Evolutionary conservation across 2,888 invertebrate genomes (phyloP).

Genomic region (Graphium colonna): DNA sequence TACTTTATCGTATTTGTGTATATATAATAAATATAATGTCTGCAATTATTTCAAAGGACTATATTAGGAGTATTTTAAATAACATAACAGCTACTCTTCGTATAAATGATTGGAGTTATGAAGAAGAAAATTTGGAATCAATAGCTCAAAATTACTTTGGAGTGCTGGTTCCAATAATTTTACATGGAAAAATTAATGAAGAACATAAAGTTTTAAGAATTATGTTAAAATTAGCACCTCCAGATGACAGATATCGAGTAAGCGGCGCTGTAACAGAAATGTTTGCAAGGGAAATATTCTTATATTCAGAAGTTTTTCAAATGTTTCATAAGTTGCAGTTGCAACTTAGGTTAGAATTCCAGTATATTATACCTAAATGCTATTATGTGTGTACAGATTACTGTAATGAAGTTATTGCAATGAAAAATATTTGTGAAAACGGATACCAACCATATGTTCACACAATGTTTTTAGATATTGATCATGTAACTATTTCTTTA

Average conservation of each 20-base stretch:
- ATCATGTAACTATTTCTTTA: constrained; percentile 51
- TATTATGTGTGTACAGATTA: constrained; percentile 51
- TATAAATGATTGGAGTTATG: constrained; percentile 38
- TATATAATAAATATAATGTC: constrained; percentile 9
- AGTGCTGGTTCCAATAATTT: constrained; percentile 50
- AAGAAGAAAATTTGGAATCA: constrained; percentile 43
- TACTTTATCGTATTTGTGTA: too few relatives aligned
- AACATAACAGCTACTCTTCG: constrained; percentile 24
- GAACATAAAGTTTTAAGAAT: constrained; percentile 37
- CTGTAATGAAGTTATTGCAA: constrained; percentile 57
- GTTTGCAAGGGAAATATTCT: constrained; percentile 60
- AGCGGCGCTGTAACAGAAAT: constrained; percentile 62
- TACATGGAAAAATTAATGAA: constrained; percentile 39
- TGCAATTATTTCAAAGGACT: constrained; percentile 20
- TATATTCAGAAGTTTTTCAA: constrained; percentile 50
- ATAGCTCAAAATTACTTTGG: constrained; percentile 70
- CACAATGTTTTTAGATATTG: constrained; percentile 49
- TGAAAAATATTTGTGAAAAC: constrained; percentile 54
- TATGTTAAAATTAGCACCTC: constrained; percentile 65
- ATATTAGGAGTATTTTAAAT: constrained; percentile 28
- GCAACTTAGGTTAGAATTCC: constrained; percentile 25
- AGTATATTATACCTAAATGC: constrained; percentile 48
- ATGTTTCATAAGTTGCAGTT: constrained; percentile 45
- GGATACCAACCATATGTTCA: constrained; percentile 50
- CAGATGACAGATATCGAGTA: constrained; percentile 57